Percentiles rank a stretch among this genome's conserved stretches.
Conservation (phyloP, 30 jellyfish, hydroid and myxozoan species). For the Hydra vulgaris region DNA sequence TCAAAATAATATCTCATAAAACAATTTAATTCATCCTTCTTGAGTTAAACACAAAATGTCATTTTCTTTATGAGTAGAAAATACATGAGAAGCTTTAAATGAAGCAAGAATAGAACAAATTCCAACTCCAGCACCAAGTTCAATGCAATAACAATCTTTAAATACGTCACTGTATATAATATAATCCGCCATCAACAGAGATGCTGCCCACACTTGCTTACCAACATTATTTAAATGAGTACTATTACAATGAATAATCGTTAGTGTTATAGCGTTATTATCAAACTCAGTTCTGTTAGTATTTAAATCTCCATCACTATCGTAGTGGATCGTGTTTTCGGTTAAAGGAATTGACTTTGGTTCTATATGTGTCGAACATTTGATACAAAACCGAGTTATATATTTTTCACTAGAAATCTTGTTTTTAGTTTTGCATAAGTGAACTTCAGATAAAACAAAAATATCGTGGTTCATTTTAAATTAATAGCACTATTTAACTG, state of each 20-base stretch:
- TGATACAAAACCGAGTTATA: not conserved
- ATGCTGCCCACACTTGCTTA: conserved; percentile 35
- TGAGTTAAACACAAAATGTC: conserved; percentile 7
- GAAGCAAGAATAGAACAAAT: conserved; percentile 56
- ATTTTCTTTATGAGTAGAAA: conserved; percentile 45
- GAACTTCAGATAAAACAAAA: conserved; percentile 21
- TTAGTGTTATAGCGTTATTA: conserved; percentile 4
- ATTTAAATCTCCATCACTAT: conserved; percentile 27
- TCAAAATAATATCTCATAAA: not conserved
- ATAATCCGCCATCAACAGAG: conserved; percentile 13
- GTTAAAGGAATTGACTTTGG: not conserved
- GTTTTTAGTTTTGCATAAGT: not conserved
- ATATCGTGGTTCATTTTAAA: not conserved
- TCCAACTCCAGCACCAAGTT: conserved; percentile 89
- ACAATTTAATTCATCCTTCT: conserved; percentile 2
- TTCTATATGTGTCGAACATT: not conserved
- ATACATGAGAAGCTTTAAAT: conserved; percentile 25
- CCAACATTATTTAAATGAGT: conserved; percentile 68
- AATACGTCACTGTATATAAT: conserved; percentile 13
- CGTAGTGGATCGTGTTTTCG: not conserved
- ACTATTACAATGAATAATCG: conserved; percentile 32
- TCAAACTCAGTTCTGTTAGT: conserved; percentile 1
- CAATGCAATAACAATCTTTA: conserved; percentile 27
- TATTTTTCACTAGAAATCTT: not conserved
- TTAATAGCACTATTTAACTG: not conserved